These are phyloP conservation scores for Oreochromis tanganicae DNA, from an alignment of 2,113 vertebrate genomes.

Conservation along the genomic window DNA sequence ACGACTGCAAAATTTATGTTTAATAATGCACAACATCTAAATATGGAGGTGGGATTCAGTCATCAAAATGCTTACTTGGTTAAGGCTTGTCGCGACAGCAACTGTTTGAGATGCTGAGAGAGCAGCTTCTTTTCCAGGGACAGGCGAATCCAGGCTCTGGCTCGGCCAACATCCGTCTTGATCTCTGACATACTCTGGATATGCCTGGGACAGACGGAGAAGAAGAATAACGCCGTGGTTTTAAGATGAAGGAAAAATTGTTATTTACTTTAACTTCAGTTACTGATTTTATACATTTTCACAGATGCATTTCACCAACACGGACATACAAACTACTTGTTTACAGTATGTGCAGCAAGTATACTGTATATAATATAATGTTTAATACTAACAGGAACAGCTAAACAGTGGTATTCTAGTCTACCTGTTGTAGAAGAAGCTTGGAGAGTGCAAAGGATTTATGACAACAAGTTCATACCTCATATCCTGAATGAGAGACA, in stretches of 20 bases:
- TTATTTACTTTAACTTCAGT: background rate
- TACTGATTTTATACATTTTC: background rate
- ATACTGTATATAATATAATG: background rate
- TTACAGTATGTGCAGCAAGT: background rate
- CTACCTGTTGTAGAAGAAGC: background rate
- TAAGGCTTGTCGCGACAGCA: slow-evolving; percentile 83
- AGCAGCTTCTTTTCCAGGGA: slow-evolving; percentile 92
- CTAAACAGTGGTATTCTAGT: background rate
- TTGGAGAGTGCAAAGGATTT: background rate
- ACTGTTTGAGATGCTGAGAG: slow-evolving; percentile 89
- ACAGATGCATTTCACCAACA: background rate
- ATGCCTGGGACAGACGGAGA: slow-evolving; percentile 69
- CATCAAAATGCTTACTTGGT: slow-evolving; percentile 75
- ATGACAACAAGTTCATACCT: slow-evolving; percentile 67
- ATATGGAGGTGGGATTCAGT: background rate
- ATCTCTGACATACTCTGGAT: slow-evolving; percentile 92
- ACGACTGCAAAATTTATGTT: accelerated
- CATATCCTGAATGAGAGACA: slow-evolving; percentile 91
- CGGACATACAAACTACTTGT: background rate
- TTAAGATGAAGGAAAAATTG: background rate
- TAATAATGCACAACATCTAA: background rate
- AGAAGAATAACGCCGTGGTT: background rate
- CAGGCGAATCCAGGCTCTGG: slow-evolving; percentile 89
- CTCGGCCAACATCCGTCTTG: slow-evolving; percentile 90
- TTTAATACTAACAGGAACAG: background rate